These are phyloP conservation scores for Carabus problematicus DNA, from an alignment of 2,888 invertebrate genomes.

Conservation along the genomic window DNA sequence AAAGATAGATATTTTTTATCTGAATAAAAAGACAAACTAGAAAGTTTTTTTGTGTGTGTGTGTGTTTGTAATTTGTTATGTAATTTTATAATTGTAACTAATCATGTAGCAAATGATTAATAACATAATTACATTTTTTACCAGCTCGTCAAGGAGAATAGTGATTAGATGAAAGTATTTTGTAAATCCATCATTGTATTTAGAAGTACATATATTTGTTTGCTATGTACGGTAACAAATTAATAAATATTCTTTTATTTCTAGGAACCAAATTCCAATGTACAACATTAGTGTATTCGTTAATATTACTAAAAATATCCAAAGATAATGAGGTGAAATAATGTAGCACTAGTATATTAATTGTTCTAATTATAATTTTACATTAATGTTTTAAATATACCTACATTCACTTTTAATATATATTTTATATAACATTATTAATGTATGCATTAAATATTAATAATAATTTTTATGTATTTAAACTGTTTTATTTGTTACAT, in stretches of 20 bases:
- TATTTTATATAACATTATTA: conserved; percentile 38
- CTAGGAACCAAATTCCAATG: conserved; percentile 25
- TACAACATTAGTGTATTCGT: conserved; percentile 27
- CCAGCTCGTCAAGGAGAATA: too few relatives aligned
- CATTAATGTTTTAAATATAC: conserved; percentile 24
- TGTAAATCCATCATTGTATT: too few relatives aligned
- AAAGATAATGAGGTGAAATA: conserved; percentile 28
- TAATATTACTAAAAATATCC: conserved; percentile 29
- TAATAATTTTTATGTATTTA: conserved; percentile 37
- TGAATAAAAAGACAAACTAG: too few relatives aligned
- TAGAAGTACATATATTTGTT: too few relatives aligned
- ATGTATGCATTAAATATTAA: conserved; percentile 35
- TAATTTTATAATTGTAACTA: too few relatives aligned
- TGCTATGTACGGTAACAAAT: neutral
- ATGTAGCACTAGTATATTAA: conserved; percentile 24
- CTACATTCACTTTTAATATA: conserved; percentile 40
- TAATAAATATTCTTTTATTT: conserved; percentile 17
- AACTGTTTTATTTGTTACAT: neutral
- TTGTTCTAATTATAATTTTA: conserved; percentile 31
- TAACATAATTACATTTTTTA: too few relatives aligned
- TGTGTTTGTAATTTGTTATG: too few relatives aligned
- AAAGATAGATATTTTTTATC: too few relatives aligned
- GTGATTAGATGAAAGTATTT: too few relatives aligned
- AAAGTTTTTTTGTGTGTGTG: too few relatives aligned
- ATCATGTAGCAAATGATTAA: too few relatives aligned